Evolutionary conservation across 2,888 invertebrate species (phyloP).

Genomic region (Phymatocera aterrima): DNA sequence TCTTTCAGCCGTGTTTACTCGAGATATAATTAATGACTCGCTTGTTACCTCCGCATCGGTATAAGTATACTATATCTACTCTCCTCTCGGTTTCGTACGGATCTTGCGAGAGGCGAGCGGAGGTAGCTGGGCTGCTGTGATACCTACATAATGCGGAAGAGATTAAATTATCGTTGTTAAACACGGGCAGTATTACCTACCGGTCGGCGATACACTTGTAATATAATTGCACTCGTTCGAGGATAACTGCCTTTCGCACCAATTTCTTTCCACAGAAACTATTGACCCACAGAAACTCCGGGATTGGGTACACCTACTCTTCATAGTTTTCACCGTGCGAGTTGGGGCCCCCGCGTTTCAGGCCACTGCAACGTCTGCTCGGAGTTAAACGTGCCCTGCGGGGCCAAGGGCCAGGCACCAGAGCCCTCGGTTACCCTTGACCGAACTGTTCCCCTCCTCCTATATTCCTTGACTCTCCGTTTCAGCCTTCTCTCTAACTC

Average conservation of each 20-base stretch:
- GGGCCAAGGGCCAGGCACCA: conserved; percentile 47
- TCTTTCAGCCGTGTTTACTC: conserved; percentile 44
- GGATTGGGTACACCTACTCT: background rate
- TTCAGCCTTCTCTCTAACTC: conserved; percentile 21
- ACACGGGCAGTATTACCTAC: conserved; percentile 22
- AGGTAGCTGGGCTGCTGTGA: too few relatives aligned
- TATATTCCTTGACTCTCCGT: background rate
- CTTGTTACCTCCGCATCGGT: conserved; percentile 41
- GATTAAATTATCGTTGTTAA: conserved; percentile 36
- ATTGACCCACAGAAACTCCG: background rate
- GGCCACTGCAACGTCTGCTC: conserved; percentile 34
- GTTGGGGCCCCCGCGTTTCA: conserved; percentile 30
- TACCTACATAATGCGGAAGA: conserved; percentile 20
- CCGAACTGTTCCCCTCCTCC: conserved; percentile 52
- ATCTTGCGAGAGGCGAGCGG: background rate
- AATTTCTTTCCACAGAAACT: background rate
- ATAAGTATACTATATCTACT: conserved; percentile 15
- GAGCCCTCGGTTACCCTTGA: conserved; percentile 54
- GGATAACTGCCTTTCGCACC: background rate
- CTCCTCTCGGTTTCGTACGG: conserved; percentile 36
- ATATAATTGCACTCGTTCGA: background rate
- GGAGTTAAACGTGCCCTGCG: conserved; percentile 44
- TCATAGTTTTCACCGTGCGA: conserved; percentile 14
- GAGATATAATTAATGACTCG: conserved; percentile 45
- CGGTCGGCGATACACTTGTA: background rate